Conservation (phyloP, 2,113 vertebrate genomes). For the Misgurnus anguillicaudatus region DNA sequence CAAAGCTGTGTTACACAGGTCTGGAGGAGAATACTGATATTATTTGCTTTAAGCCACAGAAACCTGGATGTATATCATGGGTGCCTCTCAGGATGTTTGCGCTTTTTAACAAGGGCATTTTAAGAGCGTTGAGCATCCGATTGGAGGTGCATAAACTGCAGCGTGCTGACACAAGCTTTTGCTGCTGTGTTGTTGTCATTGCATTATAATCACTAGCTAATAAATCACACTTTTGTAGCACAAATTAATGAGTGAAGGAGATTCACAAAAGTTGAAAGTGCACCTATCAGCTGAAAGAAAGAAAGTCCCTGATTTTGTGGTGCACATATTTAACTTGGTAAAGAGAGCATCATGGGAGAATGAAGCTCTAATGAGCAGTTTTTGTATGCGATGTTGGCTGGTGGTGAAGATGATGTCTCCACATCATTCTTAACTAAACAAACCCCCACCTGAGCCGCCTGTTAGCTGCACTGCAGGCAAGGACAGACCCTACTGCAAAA, state of each 20-base stretch:
- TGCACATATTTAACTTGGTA: background rate
- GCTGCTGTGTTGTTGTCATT: slow-evolving; percentile 37
- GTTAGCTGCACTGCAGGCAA: slow-evolving; percentile 37
- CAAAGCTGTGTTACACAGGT: slow-evolving; percentile 44
- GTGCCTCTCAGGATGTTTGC: slow-evolving; percentile 46
- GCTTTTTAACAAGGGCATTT: slow-evolving; percentile 53
- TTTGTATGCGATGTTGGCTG: slow-evolving; percentile 14
- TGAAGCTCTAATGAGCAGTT: slow-evolving; percentile 29
- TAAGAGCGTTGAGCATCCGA: background rate
- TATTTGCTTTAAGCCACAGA: slow-evolving; percentile 53
- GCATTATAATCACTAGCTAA: slow-evolving; percentile 27
- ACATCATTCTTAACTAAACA: slow-evolving; percentile 46
- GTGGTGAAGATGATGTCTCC: slow-evolving; percentile 8
- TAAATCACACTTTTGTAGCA: slow-evolving; percentile 7
- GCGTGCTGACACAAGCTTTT: slow-evolving; percentile 46
- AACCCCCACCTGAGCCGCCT: slow-evolving; percentile 34
- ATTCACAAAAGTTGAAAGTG: slow-evolving; percentile 45
- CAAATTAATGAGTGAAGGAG: slow-evolving; percentile 24
- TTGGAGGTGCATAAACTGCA: slow-evolving; percentile 40
- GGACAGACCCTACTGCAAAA: slow-evolving; percentile 37
- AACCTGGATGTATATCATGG: slow-evolving; percentile 50
- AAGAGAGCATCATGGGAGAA: slow-evolving; percentile 45
- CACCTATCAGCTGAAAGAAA: slow-evolving; percentile 19
- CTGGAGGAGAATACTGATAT: slow-evolving; percentile 67
- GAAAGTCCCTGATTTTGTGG: slow-evolving; percentile 9